phyloP scores from a whole-genome alignment of 30 jellyfish, hydroid and myxozoan genomes.

The Aurelia sp. region DNA sequence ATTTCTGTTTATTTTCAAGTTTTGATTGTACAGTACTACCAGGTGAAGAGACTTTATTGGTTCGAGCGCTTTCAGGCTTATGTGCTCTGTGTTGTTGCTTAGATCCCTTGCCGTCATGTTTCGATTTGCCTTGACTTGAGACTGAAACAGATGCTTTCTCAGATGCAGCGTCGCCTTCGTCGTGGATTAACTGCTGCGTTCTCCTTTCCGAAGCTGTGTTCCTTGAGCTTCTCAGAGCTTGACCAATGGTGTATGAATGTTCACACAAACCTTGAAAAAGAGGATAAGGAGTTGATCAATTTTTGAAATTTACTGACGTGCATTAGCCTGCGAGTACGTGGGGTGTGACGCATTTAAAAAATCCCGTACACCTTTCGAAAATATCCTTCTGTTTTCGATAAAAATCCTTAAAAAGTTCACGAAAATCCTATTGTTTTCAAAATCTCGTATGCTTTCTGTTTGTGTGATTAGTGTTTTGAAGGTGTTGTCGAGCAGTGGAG shows the following conservation, averaged over 20 bases:
- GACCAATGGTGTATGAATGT: conserved; percentile 25
- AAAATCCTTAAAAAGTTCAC: no score
- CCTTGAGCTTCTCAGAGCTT: conserved; percentile 24
- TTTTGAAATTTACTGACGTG: no score
- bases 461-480: no score
- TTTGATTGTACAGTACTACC: conserved; percentile 16
- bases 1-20: conserved; percentile 27
- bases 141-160: conserved; percentile 13
- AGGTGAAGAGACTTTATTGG: conserved; percentile 47
- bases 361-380: no score
- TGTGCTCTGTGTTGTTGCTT: conserved; percentile 35
- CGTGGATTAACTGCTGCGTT: background rate
- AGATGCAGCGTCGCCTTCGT: conserved; percentile 29
- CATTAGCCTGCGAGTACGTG: no score
- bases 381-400: no score
- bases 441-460: no score
- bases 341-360: no score
- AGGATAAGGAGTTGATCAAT: background rate
- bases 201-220: background rate
- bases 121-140: conserved; percentile 25
- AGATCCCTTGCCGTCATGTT: conserved; percentile 21
- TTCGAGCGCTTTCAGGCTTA: conserved; percentile 41
- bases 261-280: conserved; percentile 23
- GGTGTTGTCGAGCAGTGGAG: no score
- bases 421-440: no score